Evolutionary conservation across 2,797 vertebrate genomes (phyloP), one percentile per base, ranked within the genome.

Genomic region (Lagocephalus sceleratus): DNA sequence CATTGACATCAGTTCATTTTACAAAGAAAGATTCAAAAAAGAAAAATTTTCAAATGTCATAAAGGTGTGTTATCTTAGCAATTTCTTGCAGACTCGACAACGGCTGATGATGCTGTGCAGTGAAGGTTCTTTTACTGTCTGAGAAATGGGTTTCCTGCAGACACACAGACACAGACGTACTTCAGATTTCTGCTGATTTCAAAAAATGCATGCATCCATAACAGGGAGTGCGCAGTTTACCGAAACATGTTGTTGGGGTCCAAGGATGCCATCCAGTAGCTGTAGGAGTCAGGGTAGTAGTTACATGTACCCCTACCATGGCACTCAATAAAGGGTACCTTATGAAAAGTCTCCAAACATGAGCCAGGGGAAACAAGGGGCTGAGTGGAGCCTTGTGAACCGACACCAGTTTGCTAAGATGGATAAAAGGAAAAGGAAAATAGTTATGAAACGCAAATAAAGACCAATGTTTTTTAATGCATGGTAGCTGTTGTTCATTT

Each of bases 231-330:
- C 54, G 20, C 17, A 39, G 40, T 57, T 87, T 89, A 95, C 94
- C 93, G 91, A 88, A 96, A 96, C 92, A 94, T 94, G 60, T 81
- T 79, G 51, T 70, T 48, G 6, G 63, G 71, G 58, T 91, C 66
- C 25, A 96, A 54, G 0, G 94, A 89, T 53, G 93, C 93, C 83
- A 96, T 48, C 94, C 94, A 95, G 89, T 93, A 95, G 61, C 94
- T 95, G 61, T 94, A 95, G 71, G 94, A 93, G 56, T 96, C 94
- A 20, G 91, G 90, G 49, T 93, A 95, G 84, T 94, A 94, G 86
- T 92, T 94, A 66, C 94, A 96, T 0, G 92, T 94, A 21, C 94
- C 94, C 54, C 87, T 89, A 61, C 90, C 91, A 0, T 94, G 94
- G 54, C 94, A 96, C 82, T 96, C 94, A 16, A 96, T 92, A 75